These are phyloP conservation scores for Formicarius rufipectus DNA, from an alignment of 2,113 vertebrate genomes.

Conservation along the genomic window DNA sequence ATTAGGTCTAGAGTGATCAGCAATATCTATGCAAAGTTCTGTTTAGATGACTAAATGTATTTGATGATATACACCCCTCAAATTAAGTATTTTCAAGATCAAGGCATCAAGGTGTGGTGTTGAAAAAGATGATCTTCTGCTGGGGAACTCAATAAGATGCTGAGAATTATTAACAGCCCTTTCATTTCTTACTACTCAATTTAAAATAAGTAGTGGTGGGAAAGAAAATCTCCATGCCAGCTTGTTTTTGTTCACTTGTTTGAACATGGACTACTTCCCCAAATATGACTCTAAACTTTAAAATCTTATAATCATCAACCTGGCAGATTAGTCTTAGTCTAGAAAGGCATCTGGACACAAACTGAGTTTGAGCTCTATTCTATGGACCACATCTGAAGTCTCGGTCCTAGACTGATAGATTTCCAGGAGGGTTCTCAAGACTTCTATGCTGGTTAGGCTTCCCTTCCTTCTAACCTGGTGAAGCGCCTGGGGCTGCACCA, in stretches of 20 bases:
- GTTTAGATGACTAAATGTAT: background rate
- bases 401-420: background rate
- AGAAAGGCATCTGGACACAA: background rate
- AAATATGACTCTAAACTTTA: background rate
- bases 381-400: background rate
- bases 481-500: background rate
- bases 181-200: background rate
- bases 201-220: background rate
- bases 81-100: background rate
- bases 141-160: background rate
- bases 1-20: background rate
- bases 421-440: background rate
- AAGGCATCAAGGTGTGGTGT: background rate
- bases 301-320: background rate
- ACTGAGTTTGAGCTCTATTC: background rate
- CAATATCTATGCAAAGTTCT: background rate
- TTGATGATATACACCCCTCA: background rate
- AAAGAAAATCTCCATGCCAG: background rate
- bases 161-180: background rate
- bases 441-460: background rate
- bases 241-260: background rate
- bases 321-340: background rate
- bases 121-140: background rate
- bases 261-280: background rate
- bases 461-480: background rate